Evolutionary conservation across 1,140 invertebrate genomes (phyloP), one percentile per base, ranked within the genome.

Genomic region (Hesperophylax magnus): DNA sequence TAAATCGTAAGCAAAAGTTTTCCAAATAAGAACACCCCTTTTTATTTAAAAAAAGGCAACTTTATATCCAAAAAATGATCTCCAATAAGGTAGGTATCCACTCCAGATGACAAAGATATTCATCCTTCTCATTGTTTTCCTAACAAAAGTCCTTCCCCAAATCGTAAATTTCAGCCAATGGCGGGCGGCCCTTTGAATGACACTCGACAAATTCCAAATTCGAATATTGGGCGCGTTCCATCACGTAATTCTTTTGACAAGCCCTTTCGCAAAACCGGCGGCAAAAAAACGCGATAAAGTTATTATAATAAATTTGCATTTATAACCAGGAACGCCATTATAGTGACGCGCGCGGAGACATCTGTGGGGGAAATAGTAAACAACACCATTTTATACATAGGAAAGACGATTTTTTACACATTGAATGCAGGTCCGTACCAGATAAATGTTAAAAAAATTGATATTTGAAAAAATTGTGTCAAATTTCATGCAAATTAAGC

Each of bases 231-330:
- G 63, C 22, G 63, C 27, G 27, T 31, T 27, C 63, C 22, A 31
- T n/a, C 63, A 24, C 17, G 27, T 65, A 65, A 31, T 65, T 65
- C 27, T 65, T 65, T 31, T 31, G 63, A 65, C 63, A 65, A 27
- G 63, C 27, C 63, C 27, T 34, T 65, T 34, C 7, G 63, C 8
- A 17, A 65, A 17, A 65, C 34, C 22, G 63, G 18, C 47, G 31
- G 18, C 24, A 27, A 71, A 71, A n/a, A 71, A 71, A 52, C 67
- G 34, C 67, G 67, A 71, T 71, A 71, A 71, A 71, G 67, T 71
- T 71, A 71, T 71, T 71, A 52, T 71, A 71, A 71, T 71, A 71
- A 71, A 71, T 71, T 71, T 71, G 67, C 67, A 71, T 71, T 71
- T 39, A 71, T 71, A 47, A 53, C 47, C 67, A 17, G 18, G n/a